Base-by-base conservation (phyloP, 2,113 vertebrate genomes). In the Pantherophis guttatus region DNA sequence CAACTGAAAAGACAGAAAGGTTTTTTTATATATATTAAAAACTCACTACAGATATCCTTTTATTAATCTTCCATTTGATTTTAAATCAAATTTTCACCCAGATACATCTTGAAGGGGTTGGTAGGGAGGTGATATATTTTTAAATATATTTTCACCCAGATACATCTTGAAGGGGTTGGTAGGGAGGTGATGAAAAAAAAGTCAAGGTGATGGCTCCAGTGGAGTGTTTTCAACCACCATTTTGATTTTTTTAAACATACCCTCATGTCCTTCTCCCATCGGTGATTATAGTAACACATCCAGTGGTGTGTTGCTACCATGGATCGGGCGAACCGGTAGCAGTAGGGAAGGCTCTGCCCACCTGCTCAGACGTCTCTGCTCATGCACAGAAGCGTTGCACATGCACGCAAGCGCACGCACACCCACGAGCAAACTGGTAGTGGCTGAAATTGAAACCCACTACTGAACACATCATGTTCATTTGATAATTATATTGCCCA, bases 1-100 rank as follows among this genome's bases (percentile, higher is more conserved):
- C 94, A 97, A 95, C 98, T 98, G 97, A 23, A 50, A 91, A 91
- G 93, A 93, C 93, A 58, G 87, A 62, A 93, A 95, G 11, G 75
- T 85, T 92, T 89, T 92, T 53, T 39, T 85, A 12, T 94, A 57
- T 50, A 88, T 58, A 48, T 54, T 53, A 58, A 70, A 93, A 54
- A 33, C 54, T 54, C 24, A 53, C 86, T 65, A 5, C 24, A 90
- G 75, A 29, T 62, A 54, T 39, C 8, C n/a, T 93, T 90, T 8
- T 12, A 62, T 53, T 90, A 39, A 8, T 53, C 5, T 88, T 91
- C 24, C 52, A 4, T 23, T 65, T 93, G 44, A 33, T 44, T 86
- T 33, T 33, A 88, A 44, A 44, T 17, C n/a, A 44, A 44, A 81
- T 44, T 81, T 44, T 44, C 75, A 81, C 33, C 75, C 33, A 81